Evolutionary conservation across 2,113 vertebrate genomes (phyloP).

Genomic region (Hydrochoerus hydrochaeris): DNA sequence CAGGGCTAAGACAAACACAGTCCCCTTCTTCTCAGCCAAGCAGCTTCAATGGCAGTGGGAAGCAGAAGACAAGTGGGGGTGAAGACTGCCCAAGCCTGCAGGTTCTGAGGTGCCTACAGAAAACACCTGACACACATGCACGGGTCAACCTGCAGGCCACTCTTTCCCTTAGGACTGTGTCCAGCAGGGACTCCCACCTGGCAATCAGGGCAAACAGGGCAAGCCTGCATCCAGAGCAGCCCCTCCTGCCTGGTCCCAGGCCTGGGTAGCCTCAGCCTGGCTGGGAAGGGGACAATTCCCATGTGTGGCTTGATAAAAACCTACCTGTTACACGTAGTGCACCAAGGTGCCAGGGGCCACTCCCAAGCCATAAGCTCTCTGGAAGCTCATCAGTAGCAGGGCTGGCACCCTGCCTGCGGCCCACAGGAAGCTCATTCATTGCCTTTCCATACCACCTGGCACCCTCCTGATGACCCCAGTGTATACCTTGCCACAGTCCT

Average conservation of each 20-base stretch:
- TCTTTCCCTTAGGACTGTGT: neutral
- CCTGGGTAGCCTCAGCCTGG: neutral
- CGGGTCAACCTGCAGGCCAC: fast-evolving
- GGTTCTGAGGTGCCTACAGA: neutral
- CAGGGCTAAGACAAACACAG: neutral
- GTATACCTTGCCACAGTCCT: neutral
- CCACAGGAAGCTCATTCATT: neutral
- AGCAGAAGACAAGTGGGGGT: fast-evolving
- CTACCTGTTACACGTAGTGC: neutral
- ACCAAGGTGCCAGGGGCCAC: neutral
- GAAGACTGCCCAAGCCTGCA: neutral
- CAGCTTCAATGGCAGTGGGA: fast-evolving
- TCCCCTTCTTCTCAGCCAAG: neutral
- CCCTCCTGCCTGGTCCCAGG: neutral
- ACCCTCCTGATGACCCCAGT: neutral
- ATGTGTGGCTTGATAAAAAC: constrained; percentile 24
- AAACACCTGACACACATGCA: neutral
- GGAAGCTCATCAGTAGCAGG: neutral
- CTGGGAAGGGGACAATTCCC: neutral
- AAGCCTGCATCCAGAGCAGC: neutral
- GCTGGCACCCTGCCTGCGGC: neutral
- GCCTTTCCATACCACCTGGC: neutral
- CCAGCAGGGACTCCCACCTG: constrained; percentile 39
- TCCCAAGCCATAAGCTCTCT: neutral
- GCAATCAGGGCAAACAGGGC: constrained; percentile 5